Base-by-base conservation (phyloP, 2,888 invertebrate genomes). In the Oligia fasciuncula region DNA sequence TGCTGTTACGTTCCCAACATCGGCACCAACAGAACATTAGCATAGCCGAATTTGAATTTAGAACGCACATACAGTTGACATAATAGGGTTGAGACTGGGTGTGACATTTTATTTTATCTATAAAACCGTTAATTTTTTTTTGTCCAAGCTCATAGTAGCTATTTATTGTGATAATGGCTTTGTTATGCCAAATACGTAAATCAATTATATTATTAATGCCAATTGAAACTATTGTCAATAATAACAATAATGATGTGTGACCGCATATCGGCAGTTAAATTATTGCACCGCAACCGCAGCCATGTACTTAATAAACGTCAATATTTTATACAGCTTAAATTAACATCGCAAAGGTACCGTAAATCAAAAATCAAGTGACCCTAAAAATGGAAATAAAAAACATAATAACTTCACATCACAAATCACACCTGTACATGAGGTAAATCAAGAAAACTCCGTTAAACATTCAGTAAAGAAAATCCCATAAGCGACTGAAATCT, bases 41-140 rank as follows among this genome's bases (percentile, higher is more conserved):
- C 54, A 75, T 82, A 76, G 2, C 65, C 17, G 54, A 78, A 76
- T 77, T 77, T 79, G 80, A 83, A 80, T 77, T 83, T 49, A 68
- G 84, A 78, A 80, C 8, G 23, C n/a, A 68, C 23, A 54, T 14
- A 23, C 1, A 68, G 4, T 67, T 57, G 79, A 83, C 49, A 29
- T 68, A 83, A 68, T 68, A 80, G 68, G 62, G 68, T 54, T 83
- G 78, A 6, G 23, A 29, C 40, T 68, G 62, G 67, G 40, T 68
- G 54, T 57, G 67, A 78, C 40, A 54, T 23, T 68, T 49, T 57
- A n/a, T 83, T 43, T 40, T 23, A 78, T 19, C 40, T 40, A 23
- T 11, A 49, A 77, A 76, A 76, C 49, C 19, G 65, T n/a, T 60
- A 4, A 11, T 57, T 13, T 11, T n/a, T 60, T 60, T 60, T 60